Conservation (phyloP, 2,797 vertebrate species). For the Nannoperca obscura region DNA sequence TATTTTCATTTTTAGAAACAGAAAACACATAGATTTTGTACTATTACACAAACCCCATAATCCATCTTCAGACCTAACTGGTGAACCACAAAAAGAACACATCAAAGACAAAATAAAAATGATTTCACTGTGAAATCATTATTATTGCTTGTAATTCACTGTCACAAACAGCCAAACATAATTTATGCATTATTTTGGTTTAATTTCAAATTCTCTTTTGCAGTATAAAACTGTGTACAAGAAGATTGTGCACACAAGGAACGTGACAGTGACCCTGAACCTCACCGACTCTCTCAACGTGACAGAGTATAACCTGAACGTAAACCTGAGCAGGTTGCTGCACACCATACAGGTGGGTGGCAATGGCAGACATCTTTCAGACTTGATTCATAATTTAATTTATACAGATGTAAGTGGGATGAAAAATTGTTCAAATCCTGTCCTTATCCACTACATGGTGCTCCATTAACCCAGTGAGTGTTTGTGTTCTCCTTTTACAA, state of each 20-base stretch:
- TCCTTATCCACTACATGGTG: not conserved
- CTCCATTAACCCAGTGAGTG: not conserved
- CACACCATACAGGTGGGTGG: conserved; percentile 85
- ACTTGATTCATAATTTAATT: not conserved
- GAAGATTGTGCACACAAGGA: conserved; percentile 87
- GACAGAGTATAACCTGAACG: conserved; percentile 76
- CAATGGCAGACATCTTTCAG: not conserved
- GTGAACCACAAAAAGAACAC: not conserved
- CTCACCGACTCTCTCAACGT: conserved; percentile 82
- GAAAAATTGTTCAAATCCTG: not conserved
- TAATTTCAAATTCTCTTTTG: conserved; percentile 49
- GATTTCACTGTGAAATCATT: not conserved
- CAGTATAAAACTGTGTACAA: conserved; percentile 98
- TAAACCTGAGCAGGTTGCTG: conserved; percentile 87
- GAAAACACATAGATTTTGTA: not conserved
- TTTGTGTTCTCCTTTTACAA: not conserved
- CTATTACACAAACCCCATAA: not conserved
- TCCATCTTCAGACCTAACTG: not conserved
- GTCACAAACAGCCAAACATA: not conserved
- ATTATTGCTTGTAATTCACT: conserved; percentile 1
- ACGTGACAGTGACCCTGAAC: conserved; percentile 80
- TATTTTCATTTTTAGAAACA: not conserved
- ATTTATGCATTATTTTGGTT: not conserved
- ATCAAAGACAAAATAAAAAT: not conserved
- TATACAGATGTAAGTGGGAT: not conserved